A percentile compares a stretch with the other conserved stretches of the same genome.
Evolutionary conservation across 2,888 invertebrate species (phyloP).

Genomic region (Nemoura dubitans): DNA sequence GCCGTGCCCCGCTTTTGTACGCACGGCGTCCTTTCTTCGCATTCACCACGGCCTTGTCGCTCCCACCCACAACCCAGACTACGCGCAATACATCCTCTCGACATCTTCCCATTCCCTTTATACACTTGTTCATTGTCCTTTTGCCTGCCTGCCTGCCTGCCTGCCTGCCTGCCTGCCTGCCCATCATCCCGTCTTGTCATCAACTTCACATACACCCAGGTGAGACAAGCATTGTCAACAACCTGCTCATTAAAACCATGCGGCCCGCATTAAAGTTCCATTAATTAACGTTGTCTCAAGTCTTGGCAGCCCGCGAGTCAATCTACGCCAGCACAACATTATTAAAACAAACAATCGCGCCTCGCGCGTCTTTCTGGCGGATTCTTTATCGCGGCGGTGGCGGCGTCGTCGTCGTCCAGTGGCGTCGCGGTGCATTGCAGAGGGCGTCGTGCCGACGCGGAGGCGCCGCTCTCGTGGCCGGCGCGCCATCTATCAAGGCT

Average conservation of each 20-base stretch:
- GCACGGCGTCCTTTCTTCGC: background rate
- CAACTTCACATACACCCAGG: background rate
- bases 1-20: background rate
- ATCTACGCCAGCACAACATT: background rate
- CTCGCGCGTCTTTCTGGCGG: background rate
- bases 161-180: too few species aligned
- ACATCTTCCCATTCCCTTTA: background rate
- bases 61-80: background rate
- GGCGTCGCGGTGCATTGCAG: conserved; percentile 18
- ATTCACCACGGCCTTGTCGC: background rate
- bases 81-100: background rate
- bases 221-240: background rate
- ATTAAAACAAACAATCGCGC: background rate
- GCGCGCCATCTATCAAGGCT: conserved; percentile 7
- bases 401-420: background rate
- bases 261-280: background rate
- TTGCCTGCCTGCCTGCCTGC: background rate
- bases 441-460: conserved; percentile 12
- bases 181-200: too few species aligned
- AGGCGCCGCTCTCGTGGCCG: background rate
- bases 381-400: background rate
- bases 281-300: background rate
- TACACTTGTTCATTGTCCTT: background rate
- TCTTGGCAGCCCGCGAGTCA: background rate
- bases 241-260: background rate